A percentile compares a stretch with the other conserved stretches of the same genome.
These are phyloP conservation scores for Andricus curvator DNA, from an alignment of 2,888 invertebrate species.

Conservation along the genomic window DNA sequence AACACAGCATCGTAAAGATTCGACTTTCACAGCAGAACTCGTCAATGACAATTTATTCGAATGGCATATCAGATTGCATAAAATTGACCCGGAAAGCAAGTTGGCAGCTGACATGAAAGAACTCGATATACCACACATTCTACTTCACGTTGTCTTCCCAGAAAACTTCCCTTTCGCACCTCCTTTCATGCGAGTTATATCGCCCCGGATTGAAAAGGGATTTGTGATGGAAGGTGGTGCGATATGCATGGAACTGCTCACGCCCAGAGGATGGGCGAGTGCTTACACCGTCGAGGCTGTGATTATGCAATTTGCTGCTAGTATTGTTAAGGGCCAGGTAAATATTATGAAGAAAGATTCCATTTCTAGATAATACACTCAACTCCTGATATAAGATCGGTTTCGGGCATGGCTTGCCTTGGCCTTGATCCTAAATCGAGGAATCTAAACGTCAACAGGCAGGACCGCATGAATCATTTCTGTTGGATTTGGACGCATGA, in stretches of 20 bases:
- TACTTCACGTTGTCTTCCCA: conserved; percentile 90
- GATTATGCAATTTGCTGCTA: conserved; percentile 93
- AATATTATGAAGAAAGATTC: conserved; percentile 11
- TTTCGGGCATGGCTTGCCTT: too few species aligned
- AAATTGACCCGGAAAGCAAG: conserved; percentile 91
- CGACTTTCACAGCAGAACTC: conserved; percentile 90
- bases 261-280: conserved; percentile 93
- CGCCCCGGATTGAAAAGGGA: conserved; percentile 89
- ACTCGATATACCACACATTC: conserved; percentile 86
- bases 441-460: too few species aligned
- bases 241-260: conserved; percentile 93
- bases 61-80: conserved; percentile 91
- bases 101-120: conserved; percentile 90
- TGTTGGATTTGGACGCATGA: too few species aligned
- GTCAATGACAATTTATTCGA: conserved; percentile 93
- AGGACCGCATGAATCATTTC: too few species aligned
- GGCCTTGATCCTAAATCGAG: too few species aligned
- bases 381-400: too few species aligned
- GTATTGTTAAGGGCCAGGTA: conserved; percentile 90
- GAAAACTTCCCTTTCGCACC: conserved; percentile 94
- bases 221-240: conserved; percentile 95
- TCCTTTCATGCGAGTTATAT: conserved; percentile 86
- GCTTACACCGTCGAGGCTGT: conserved; percentile 93
- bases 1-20: conserved; percentile 85
- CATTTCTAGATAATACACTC: not conserved